A percentile compares a stretch with the other conserved stretches of the same genome.
Conservation (phyloP, 2,113 vertebrate genomes). For the Ploceus nigricollis region DNA sequence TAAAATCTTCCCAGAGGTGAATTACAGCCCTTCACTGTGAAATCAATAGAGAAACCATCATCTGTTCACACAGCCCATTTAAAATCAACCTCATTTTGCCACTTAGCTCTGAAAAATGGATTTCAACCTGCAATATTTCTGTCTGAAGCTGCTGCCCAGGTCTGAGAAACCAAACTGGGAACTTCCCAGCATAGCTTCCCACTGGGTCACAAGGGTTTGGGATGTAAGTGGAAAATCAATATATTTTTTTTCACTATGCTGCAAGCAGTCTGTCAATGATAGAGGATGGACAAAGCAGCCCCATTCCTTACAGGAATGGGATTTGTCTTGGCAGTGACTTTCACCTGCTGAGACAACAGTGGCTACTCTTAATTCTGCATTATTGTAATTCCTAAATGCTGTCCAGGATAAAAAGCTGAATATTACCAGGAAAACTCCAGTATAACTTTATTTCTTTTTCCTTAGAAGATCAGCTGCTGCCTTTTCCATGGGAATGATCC, state of each 20-base stretch:
- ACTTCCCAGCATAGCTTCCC: background rate
- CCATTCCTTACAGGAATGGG: background rate
- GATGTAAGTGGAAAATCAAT: background rate
- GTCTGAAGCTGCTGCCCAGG: background rate
- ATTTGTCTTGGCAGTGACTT: background rate
- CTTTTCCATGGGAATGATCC: background rate
- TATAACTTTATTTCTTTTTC: background rate
- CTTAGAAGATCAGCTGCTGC: conserved; percentile 37
- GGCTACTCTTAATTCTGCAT: background rate
- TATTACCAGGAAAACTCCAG: background rate
- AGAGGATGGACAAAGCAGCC: background rate
- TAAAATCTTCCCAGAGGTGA: background rate
- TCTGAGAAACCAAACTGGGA: background rate
- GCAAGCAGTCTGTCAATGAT: background rate
- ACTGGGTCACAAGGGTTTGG: background rate
- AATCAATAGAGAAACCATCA: background rate
- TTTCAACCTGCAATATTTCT: background rate
- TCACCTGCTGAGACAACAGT: background rate
- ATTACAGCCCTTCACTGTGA: background rate
- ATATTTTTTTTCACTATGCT: accelerated
- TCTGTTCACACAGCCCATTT: background rate
- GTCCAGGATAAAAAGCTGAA: background rate
- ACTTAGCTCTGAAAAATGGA: background rate
- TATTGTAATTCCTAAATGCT: background rate
- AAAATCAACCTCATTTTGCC: background rate